phyloP scores from a whole-genome alignment of 2,888 invertebrate genomes.

The Eupelmus urozonus region DNA sequence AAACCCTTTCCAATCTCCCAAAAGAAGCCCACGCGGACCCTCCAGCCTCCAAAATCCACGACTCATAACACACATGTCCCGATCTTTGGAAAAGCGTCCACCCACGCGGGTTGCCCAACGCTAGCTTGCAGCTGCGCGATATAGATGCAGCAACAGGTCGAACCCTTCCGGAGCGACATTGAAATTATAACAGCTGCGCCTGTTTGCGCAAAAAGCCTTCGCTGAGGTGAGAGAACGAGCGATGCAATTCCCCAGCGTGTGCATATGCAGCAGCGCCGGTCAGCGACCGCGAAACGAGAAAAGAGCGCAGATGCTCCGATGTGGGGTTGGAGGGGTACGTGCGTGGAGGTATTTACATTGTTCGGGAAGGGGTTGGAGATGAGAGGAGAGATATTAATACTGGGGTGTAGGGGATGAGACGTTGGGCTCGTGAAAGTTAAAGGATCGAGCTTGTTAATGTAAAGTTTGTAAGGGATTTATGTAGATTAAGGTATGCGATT shows the following conservation, averaged over 20 bases:
- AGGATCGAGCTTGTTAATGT: no score
- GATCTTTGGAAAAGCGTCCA: not conserved
- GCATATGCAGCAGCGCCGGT: no score
- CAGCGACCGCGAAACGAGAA: constrained; percentile 44
- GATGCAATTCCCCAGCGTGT: not conserved
- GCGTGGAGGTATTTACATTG: constrained; percentile 26
- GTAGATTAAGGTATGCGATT: no score
- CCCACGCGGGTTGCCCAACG: not conserved
- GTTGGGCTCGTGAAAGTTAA: not conserved
- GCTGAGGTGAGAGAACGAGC: not conserved
- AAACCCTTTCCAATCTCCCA: not conserved
- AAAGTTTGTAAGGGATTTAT: no score
- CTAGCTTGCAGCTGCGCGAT: constrained; percentile 38
- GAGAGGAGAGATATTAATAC: no score
- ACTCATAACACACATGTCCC: constrained; percentile 5
- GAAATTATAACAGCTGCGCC: constrained; percentile 53
- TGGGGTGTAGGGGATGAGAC: no score
- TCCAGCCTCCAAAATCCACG: constrained; percentile 7
- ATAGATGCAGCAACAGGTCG: constrained; percentile 51
- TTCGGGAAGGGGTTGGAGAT: not conserved
- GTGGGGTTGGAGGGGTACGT: not conserved
- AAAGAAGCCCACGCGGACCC: not conserved
- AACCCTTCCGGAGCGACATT: constrained; percentile 47
- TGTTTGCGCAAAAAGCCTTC: constrained; percentile 53
- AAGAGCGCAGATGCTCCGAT: constrained; percentile 35